These are phyloP conservation scores for Astreopora myriophthalma DNA, from an alignment of 64 coral and sea anemone species.

Conservation along the genomic window DNA sequence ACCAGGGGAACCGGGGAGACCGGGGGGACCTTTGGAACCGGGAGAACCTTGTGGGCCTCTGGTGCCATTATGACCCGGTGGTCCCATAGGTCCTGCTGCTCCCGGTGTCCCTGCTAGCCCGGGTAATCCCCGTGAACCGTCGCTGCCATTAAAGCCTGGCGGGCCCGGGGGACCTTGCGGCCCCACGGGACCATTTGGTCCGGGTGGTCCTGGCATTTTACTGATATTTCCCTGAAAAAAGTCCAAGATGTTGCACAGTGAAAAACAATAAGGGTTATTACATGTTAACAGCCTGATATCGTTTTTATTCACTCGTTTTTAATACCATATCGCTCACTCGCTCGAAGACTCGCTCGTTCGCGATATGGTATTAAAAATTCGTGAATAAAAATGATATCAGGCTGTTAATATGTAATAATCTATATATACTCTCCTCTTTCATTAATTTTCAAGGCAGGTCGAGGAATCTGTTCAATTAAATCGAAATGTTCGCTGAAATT, in stretches of 20 bases:
- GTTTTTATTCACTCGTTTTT: too few species aligned
- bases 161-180: not conserved
- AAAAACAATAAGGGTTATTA: not conserved
- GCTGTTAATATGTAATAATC: too few species aligned
- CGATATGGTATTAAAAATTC: too few species aligned
- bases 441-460: too few species aligned
- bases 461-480: too few species aligned
- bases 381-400: too few species aligned
- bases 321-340: too few species aligned
- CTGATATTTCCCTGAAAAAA: not conserved
- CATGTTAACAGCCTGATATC: too few species aligned
- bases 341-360: too few species aligned
- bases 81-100: not conserved
- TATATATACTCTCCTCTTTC: too few species aligned
- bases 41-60: not conserved
- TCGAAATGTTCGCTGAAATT: too few species aligned
- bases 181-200: not conserved
- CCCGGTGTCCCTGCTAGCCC: not conserved
- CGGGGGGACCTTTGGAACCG: not conserved
- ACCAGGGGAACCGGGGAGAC: not conserved
- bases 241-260: not conserved
- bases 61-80: not conserved
- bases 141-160: not conserved
- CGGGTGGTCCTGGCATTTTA: conserved; percentile 16
- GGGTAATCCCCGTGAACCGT: not conserved